Evolutionary conservation across 2,113 vertebrate species (phyloP).

Genomic region (Sardina pilchardus): DNA sequence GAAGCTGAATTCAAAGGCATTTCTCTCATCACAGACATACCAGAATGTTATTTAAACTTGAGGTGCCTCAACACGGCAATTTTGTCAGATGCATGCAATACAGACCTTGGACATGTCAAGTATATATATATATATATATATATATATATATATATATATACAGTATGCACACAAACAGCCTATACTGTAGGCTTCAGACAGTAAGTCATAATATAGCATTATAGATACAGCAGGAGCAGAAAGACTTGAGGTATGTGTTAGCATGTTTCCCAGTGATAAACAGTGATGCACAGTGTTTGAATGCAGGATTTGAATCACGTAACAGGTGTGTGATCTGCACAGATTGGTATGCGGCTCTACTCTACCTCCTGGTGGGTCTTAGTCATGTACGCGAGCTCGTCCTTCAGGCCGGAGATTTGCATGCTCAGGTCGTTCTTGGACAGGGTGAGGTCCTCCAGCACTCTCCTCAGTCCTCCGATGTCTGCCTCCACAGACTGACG

Average conservation of each 20-base stretch:
- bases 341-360: background rate
- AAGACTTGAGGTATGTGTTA: background rate
- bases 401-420: constrained; percentile 56
- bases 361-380: constrained; percentile 48
- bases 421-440: constrained; percentile 60
- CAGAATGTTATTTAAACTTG: background rate
- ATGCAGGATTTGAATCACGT: background rate
- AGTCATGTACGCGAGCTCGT: constrained; percentile 52
- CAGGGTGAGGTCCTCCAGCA: constrained; percentile 68
- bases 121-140: too few species aligned
- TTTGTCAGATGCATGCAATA: too few species aligned
- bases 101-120: background rate
- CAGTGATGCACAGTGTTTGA: background rate
- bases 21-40: background rate
- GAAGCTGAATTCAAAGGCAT: background rate
- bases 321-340: background rate
- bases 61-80: background rate
- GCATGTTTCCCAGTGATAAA: background rate
- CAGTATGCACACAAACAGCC: too few species aligned
- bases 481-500: constrained; percentile 79
- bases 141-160: too few species aligned
- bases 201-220: background rate
- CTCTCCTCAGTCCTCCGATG: constrained; percentile 69
- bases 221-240: background rate
- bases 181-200: background rate